Evolutionary conservation across 2,797 vertebrate genomes (phyloP), one percentile per base, ranked within the genome.

Genomic region (Oreortyx pictus): DNA sequence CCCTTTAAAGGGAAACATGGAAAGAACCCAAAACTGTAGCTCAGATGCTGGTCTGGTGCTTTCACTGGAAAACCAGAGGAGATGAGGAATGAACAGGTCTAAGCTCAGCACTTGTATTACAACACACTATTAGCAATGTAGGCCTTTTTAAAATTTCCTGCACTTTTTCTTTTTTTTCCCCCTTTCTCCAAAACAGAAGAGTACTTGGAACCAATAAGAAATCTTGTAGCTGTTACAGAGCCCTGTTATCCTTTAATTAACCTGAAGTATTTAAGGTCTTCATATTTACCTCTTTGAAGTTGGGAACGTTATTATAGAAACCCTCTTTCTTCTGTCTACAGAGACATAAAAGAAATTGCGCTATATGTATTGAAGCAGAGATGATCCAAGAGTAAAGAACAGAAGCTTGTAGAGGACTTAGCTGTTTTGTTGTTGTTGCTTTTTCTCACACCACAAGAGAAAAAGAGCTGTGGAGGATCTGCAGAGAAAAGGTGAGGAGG

Each of bases 111-210:
- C 23, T 46, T 46, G 17, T 23, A 72, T 56, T 76, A 15, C 50
- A 56, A 23, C 31, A 33, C 0, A 9, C 31, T 43, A 35, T 6
- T 4, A 5, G n/a, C 9, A 7, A 25, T 17, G 14, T 0, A 16
- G 8, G 11, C 18, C 67, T 23, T 35, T 89, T 46, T 68, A 81
- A 86, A 82, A 29, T 10, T 37, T 44, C 7, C 23, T 24, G 52
- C 14, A 6, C 0, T 57, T 74, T 66, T 31, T 12, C 39, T 41
- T 16, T 54, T 49, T 7, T 56, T 29, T 14, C 9, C 25, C 57
- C 57, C 27, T 66, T 31, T 49, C 35, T 57, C 23, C 60, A 35
- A 22, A 85, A 60, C 2, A 77, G 29, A 11, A 1, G 17, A 64
- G 44, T n/a, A 29, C 11, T 44, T 85, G 44, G 68, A 85, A 74